Percentiles rank a stretch among this genome's conserved stretches.
These are phyloP conservation scores for Pangasianodon gigas DNA, from an alignment of 2,113 vertebrate species.

Conservation along the genomic window DNA sequence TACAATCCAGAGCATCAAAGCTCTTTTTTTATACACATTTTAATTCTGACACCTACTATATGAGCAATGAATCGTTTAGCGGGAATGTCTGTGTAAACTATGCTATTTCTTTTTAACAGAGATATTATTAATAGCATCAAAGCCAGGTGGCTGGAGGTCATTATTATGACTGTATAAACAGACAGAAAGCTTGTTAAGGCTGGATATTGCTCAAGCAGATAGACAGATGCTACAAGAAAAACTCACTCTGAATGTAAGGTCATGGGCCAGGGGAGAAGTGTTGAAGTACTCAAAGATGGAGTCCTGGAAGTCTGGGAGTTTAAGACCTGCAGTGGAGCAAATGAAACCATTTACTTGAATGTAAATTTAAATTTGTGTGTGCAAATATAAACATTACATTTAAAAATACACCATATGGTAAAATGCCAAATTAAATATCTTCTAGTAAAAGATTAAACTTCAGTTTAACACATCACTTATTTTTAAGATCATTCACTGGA, in stretches of 20 bases:
- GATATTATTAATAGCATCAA: conserved; percentile 17
- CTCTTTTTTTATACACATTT: not conserved
- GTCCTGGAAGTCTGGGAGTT: conserved; percentile 93
- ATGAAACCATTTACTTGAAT: not conserved
- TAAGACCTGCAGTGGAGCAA: conserved; percentile 79
- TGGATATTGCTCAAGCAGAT: conserved; percentile 26
- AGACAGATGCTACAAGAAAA: not conserved
- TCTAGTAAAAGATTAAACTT: not conserved
- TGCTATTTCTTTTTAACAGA: not conserved
- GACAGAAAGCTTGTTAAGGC: conserved; percentile 22
- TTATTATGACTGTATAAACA: conserved; percentile 21
- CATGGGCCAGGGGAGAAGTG: conserved; percentile 91
- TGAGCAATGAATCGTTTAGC: not conserved
- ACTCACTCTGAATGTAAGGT: conserved; percentile 93
- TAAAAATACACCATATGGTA: not conserved
- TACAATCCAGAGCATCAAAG: not conserved
- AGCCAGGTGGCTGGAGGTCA: conserved; percentile 4
- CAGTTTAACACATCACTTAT: not conserved
- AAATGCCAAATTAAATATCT: not conserved
- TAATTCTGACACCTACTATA: not conserved
- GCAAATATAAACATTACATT: not conserved
- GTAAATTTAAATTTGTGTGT: not conserved
- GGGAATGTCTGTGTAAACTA: too few relatives aligned
- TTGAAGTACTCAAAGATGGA: conserved; percentile 98
- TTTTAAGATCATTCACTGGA: not conserved